Conservation (phyloP, 2,797 vertebrate species). For the Paedocypris micromegethes region DNA sequence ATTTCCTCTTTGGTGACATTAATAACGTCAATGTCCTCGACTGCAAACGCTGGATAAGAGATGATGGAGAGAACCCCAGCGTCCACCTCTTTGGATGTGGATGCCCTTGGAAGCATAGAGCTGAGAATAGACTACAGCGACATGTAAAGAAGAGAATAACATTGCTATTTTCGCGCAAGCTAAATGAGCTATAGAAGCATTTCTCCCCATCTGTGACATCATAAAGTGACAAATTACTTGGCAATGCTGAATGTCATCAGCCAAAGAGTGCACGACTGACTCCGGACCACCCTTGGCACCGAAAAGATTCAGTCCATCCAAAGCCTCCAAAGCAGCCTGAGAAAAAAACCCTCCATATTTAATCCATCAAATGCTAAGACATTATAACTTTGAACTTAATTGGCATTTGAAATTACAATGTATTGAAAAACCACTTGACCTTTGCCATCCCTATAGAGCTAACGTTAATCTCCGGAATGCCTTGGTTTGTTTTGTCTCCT, state of each 20-base stretch:
- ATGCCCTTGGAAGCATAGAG: conserved; percentile 94
- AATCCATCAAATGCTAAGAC: not conserved
- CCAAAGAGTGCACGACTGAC: conserved; percentile 87
- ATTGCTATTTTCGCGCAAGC: not conserved
- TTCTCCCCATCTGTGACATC: conserved; percentile 16
- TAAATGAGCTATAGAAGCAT: not conserved
- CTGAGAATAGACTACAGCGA: conserved; percentile 85
- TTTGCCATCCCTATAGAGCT: conserved; percentile 97
- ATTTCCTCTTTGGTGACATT: conserved; percentile 92
- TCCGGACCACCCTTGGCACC: conserved; percentile 91
- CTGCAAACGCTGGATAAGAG: conserved; percentile 92
- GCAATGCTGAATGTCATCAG: conserved; percentile 95
- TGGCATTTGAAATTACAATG: conserved; percentile 6
- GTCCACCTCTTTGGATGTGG: conserved; percentile 94
- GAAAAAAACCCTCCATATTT: conserved; percentile 8
- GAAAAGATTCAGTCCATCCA: conserved; percentile 92
- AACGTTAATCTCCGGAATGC: conserved; percentile 91
- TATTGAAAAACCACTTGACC: conserved; percentile 60
- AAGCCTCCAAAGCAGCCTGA: conserved; percentile 90
- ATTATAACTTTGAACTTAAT: conserved; percentile 12
- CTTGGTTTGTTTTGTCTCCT: conserved; percentile 96
- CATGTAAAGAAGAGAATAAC: no score
- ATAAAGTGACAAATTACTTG: conserved; percentile 68
- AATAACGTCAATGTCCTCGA: conserved; percentile 83
- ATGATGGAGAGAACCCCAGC: conserved; percentile 90